These are phyloP conservation scores for Aurelia aurita complex sp. Pacific DNA, from an alignment of 30 jellyfish, hydroid and myxozoan species.

Conservation along the genomic window DNA sequence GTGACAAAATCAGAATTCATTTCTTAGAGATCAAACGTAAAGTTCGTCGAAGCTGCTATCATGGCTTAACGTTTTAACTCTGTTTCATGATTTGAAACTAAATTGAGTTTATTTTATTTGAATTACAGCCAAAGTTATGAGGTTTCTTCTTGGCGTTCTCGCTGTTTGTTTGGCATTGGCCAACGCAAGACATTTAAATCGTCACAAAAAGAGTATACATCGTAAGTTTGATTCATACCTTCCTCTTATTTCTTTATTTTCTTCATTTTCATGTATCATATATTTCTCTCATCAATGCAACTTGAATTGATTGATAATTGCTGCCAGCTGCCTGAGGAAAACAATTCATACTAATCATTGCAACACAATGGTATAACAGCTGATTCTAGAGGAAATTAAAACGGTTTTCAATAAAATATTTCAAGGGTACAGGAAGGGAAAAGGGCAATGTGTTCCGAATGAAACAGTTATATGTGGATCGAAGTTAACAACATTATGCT, in stretches of 20 bases:
- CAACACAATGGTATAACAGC: no score
- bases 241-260: background rate
- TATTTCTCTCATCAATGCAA: no score
- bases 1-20: constrained; percentile 38
- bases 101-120: constrained; percentile 2
- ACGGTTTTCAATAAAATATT: no score
- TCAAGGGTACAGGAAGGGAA: no score
- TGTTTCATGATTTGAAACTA: constrained; percentile 7
- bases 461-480: no score
- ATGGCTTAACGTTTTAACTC: constrained; percentile 37
- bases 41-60: constrained; percentile 16
- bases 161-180: constrained; percentile 77
- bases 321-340: no score
- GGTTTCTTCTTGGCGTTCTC: constrained; percentile 78
- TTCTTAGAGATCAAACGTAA: constrained; percentile 43
- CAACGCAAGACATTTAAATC: constrained; percentile 70
- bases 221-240: constrained; percentile 25
- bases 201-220: constrained; percentile 4
- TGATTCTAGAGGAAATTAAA: no score
- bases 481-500: no score
- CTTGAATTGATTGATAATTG: no score
- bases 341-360: no score
- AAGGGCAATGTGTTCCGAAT: no score
- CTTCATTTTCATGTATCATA: no score
- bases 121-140: constrained; percentile 61